A percentile compares a stretch with the other conserved stretches of the same genome.
Evolutionary conservation across 2,797 vertebrate genomes (phyloP).

Genomic region (Oreochromis grahami): DNA sequence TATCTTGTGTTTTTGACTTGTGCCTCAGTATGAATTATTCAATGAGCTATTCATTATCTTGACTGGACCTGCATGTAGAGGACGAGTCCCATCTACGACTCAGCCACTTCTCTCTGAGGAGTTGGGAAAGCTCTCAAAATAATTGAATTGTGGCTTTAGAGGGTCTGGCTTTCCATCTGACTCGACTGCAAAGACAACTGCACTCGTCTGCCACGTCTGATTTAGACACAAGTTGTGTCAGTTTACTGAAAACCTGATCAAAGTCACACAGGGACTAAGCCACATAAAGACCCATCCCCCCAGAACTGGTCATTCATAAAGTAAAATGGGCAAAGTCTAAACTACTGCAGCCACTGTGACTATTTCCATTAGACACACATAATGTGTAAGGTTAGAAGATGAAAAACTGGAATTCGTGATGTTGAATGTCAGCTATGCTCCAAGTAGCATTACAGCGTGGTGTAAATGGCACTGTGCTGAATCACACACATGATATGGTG

Average conservation of each 20-base stretch:
- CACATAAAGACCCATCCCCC: accelerated
- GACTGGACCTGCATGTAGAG: slow-evolving; percentile 22
- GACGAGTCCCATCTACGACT: slow-evolving; percentile 11
- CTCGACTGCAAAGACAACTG: slow-evolving; percentile 7
- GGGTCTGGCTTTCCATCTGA: slow-evolving; percentile 1
- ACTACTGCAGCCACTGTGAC: background rate
- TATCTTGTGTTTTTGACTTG: slow-evolving; percentile 52
- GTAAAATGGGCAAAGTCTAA: background rate
- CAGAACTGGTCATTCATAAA: background rate
- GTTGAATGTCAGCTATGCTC: background rate
- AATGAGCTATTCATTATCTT: slow-evolving; percentile 45
- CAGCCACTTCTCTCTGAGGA: slow-evolving; percentile 8
- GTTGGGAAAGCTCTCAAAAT: slow-evolving; percentile 48
- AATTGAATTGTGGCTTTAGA: slow-evolving; percentile 57
- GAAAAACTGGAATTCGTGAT: background rate
- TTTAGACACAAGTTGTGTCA: background rate
- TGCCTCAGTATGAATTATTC: slow-evolving; percentile 63
- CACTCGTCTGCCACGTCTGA: background rate
- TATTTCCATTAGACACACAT: background rate
- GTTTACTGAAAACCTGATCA: background rate
- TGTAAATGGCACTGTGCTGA: background rate
- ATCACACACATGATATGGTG: background rate
- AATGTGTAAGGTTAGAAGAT: background rate
- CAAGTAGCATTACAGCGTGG: background rate
- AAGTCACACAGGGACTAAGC: background rate